A percentile compares a stretch with the other conserved stretches of the same genome.
Conservation (phyloP, 2,888 invertebrate species). For the Drosophila leonis region DNA sequence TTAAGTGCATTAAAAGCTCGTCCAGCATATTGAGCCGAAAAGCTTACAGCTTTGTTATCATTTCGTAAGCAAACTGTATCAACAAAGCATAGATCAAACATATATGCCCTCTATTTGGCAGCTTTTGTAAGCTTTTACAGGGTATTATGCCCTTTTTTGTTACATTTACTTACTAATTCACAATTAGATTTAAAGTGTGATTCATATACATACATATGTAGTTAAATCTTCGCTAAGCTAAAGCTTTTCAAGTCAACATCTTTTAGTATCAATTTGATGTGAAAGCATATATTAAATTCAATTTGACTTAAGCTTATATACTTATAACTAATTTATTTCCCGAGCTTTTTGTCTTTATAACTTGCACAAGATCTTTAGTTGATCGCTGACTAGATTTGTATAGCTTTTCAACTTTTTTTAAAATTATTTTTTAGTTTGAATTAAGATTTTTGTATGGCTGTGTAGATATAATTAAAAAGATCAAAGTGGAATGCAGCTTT, state of each 20-base stretch:
- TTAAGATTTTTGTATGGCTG: neutral
- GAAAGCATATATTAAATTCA: neutral
- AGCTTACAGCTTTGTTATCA: neutral
- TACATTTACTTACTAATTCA: neutral
- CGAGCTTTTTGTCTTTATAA: neutral
- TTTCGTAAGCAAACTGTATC: neutral
- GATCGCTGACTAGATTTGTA: neutral
- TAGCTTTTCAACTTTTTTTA: too few species aligned
- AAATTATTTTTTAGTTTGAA: too few species aligned
- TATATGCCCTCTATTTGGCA: neutral
- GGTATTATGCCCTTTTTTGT: neutral
- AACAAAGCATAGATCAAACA: neutral
- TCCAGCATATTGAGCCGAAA: neutral
- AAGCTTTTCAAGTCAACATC: neutral
- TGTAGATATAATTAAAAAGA: neutral
- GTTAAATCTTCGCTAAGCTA: neutral
- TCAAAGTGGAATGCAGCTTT: neutral
- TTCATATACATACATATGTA: neutral
- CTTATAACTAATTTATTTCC: neutral
- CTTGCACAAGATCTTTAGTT: neutral
- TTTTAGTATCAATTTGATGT: neutral
- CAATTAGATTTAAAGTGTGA: neutral
- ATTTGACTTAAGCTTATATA: neutral
- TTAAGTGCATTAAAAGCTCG: neutral
- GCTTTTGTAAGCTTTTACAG: neutral